Conservation (phyloP, 2,888 invertebrate species). For the Epistrophe eligans region DNA sequence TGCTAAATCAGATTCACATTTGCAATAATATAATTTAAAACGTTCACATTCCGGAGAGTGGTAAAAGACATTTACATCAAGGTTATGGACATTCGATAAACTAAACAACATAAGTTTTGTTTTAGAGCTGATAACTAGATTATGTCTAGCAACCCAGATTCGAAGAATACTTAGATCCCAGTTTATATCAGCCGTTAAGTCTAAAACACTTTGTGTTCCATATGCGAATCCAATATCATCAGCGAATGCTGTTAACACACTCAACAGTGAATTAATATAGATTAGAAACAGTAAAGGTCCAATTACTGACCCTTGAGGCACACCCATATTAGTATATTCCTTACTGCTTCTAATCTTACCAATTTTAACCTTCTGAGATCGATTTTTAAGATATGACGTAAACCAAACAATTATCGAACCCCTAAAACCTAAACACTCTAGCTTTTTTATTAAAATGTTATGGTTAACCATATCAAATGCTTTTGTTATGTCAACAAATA, state of each 20-base stretch:
- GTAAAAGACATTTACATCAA: too few species aligned
- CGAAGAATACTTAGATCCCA: background rate
- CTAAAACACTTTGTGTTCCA: background rate
- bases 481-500: too few species aligned
- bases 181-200: background rate
- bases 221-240: background rate
- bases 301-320: background rate
- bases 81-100: too few species aligned
- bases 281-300: background rate
- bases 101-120: background rate
- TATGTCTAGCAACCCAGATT: background rate
- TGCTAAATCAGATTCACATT: background rate
- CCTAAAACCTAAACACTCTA: too few species aligned
- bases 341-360: background rate
- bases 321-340: background rate
- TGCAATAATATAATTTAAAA: background rate
- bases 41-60: too few species aligned
- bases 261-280: background rate
- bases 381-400: background rate
- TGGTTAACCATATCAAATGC: too few species aligned
- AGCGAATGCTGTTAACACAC: slow-evolving; percentile 11
- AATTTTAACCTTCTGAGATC: background rate
- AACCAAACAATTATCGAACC: too few species aligned
- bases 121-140: background rate
- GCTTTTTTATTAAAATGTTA: too few species aligned